Percentiles rank a stretch among this genome's conserved stretches.
phyloP scores from a whole-genome alignment of 2,113 vertebrate genomes.

The Stigmatopora argus region DNA sequence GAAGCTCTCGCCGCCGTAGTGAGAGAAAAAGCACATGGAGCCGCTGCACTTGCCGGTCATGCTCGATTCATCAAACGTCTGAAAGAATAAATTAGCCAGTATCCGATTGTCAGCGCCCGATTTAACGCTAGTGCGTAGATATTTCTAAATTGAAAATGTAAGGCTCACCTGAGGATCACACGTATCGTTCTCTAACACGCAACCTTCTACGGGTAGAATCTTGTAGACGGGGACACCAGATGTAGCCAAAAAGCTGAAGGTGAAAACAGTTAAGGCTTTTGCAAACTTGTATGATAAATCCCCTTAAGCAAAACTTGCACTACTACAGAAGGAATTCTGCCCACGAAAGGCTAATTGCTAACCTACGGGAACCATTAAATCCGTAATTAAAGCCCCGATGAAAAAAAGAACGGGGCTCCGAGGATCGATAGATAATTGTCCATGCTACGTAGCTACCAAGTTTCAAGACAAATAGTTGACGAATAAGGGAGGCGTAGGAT shows the following conservation, averaged over 20 bases:
- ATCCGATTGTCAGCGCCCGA: too few species aligned
- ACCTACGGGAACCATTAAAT: too few species aligned
- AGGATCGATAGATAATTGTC: too few species aligned
- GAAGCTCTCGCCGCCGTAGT: constrained; percentile 83
- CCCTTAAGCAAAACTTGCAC: neutral
- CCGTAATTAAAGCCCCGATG: too few species aligned
- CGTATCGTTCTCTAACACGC: constrained; percentile 80
- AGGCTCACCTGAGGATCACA: constrained; percentile 82
- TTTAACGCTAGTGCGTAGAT: neutral
- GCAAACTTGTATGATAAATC: neutral
- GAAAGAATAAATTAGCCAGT: neutral
- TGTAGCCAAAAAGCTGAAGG: constrained; percentile 83
- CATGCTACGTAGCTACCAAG: too few species aligned
- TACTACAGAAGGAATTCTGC: too few species aligned
- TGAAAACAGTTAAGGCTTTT: constrained; percentile 43
- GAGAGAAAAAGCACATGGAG: constrained; percentile 86
- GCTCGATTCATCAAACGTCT: constrained; percentile 82
- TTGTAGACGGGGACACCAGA: constrained; percentile 88
- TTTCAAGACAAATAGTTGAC: too few species aligned
- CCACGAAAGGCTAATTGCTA: too few species aligned
- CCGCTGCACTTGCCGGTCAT: constrained; percentile 78
- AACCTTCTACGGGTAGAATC: constrained; percentile 78
- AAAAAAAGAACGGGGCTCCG: too few species aligned
- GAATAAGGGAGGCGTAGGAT: too few species aligned
- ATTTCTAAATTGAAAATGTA: neutral